Base-by-base conservation (phyloP, 2,797 vertebrate genomes). In the Sebastes vulpes region DNA sequence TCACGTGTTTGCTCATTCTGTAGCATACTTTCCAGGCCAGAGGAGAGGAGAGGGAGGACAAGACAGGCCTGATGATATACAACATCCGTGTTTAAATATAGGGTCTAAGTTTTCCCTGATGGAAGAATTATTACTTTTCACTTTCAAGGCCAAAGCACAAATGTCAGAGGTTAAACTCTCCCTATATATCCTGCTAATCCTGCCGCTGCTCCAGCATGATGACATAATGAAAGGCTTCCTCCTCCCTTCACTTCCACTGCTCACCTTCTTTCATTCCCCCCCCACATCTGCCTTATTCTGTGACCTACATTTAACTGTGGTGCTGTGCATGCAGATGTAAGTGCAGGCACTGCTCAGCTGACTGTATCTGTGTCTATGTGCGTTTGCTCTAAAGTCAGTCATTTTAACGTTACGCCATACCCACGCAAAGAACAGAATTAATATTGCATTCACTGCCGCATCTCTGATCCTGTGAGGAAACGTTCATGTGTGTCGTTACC, bases 181-280 rank as follows among this genome's bases (percentile, higher is more conserved):
- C 64, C 48, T 18, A 11, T 73, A 54, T 48, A 66, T 73, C 59
- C 66, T 50, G 48, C 79, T 77, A 78, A 84, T 83, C 84, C 82
- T 60, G 48, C 75, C 9, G 4, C 58, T 65, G 78, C 69, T 83
- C 69, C 58, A 25, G 58, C 77, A 84, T 58, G 58, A 82, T 84
- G 82, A 83, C 92, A 91, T 91, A 92, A 92, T 91, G 87, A 89
- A 73, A 88, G 83, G 84, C 83, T 91, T 90, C 81, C 87, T 86
- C 68, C 70, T 87, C 66, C 59, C 57, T 70, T 75, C 68, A 64
- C 74, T 83, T 85, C 68, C 67, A 56, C 26, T 20, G 63, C 82
- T 86, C 91, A 92, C 90, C 85, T 90, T 88, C 78, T 82, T 63
- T 85, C 61, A 82, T 80, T 78, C 83, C 87, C 79, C 91, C 23